These are phyloP conservation scores for Podabrus alpinus DNA, from an alignment of 2,888 invertebrate genomes.

Conservation along the genomic window DNA sequence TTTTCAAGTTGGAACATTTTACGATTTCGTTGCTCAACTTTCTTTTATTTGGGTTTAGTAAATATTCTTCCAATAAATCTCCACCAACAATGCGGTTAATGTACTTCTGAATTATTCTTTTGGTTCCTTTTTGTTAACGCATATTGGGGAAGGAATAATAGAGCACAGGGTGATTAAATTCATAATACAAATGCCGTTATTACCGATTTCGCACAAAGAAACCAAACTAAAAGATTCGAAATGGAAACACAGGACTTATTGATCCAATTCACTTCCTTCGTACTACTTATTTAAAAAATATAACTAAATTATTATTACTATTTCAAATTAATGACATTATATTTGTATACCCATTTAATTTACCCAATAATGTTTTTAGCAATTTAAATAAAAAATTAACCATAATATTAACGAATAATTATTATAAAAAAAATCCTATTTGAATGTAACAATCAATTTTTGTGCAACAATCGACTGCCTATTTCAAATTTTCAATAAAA, in stretches of 20 bases:
- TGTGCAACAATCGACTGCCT: not conserved
- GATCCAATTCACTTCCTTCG: constrained; percentile 18
- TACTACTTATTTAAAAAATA: constrained; percentile 1
- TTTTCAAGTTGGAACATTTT: not conserved
- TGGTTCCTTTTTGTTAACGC: not conserved
- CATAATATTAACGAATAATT: not conserved
- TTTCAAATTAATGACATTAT: not conserved
- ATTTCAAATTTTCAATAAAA: not conserved
- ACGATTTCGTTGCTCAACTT: not conserved
- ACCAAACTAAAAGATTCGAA: constrained; percentile 16
- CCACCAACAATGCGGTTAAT: not conserved
- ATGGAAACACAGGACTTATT: constrained; percentile 22
- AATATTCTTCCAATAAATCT: not conserved
- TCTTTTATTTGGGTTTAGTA: not conserved
- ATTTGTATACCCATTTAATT: not conserved
- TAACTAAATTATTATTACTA: not conserved
- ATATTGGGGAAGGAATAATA: constrained; percentile 13
- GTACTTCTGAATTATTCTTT: not conserved
- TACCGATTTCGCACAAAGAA: constrained; percentile 15
- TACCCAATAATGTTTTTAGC: not conserved
- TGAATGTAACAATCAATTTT: not conserved
- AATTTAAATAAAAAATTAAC: not conserved
- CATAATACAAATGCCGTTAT: constrained; percentile 13
- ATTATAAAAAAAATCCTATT: not conserved
- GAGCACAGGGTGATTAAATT: constrained; percentile 12